A percentile compares a stretch with the other conserved stretches of the same genome.
Conservation (phyloP, 2,888 invertebrate genomes). For the Pyrochroa serraticornis region DNA sequence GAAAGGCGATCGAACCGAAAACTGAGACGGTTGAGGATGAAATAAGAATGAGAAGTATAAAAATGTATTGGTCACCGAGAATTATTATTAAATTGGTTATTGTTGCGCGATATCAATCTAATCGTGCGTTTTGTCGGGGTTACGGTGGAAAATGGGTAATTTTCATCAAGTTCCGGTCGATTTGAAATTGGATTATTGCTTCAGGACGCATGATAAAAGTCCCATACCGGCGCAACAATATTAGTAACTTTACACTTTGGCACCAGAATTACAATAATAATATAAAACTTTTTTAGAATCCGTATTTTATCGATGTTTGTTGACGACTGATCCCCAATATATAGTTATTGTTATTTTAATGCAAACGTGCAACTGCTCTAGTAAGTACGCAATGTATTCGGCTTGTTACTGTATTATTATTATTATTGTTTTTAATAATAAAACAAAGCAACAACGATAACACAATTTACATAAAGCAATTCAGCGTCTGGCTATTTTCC, state of each 20-base stretch:
- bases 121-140: background rate
- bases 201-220: constrained; percentile 31
- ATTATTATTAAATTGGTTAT: constrained; percentile 33
- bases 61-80: constrained; percentile 45
- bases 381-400: constrained; percentile 8
- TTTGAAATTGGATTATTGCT: constrained; percentile 40
- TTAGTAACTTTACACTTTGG: constrained; percentile 57
- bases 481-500: constrained; percentile 41
- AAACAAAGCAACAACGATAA: constrained; percentile 53
- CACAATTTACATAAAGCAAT: constrained; percentile 54
- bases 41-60: constrained; percentile 44
- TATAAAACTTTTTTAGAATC: constrained; percentile 55
- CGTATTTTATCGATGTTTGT: constrained; percentile 55
- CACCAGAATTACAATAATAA: constrained; percentile 56
- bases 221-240: constrained; percentile 45
- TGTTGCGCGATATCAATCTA: constrained; percentile 44
- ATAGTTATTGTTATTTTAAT: constrained; percentile 43
- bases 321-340: constrained; percentile 54
- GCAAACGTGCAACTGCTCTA: constrained; percentile 43
- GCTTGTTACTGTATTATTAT: background rate
- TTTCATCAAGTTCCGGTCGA: background rate
- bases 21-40: constrained; percentile 29
- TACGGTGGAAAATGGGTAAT: background rate
- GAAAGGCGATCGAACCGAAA: constrained; percentile 7
- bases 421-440: constrained; percentile 6